phyloP scores from a whole-genome alignment of 2,797 vertebrate species.

The Rhodeus uyekii region DNA sequence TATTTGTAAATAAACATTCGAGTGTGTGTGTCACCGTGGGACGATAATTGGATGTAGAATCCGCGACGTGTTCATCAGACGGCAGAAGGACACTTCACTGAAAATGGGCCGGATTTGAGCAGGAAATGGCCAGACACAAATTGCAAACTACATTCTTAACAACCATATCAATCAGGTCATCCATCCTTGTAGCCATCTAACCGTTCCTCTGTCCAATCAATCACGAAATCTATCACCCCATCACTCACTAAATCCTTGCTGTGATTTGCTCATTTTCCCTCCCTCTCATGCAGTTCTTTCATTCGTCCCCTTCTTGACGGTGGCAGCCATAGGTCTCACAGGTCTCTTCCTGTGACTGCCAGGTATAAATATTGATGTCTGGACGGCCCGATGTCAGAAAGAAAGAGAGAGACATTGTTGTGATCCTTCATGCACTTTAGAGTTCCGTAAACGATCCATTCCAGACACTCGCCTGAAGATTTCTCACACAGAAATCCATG shows the following conservation, averaged over 20 bases:
- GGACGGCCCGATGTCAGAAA: conserved; percentile 24
- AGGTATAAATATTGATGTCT: conserved; percentile 54
- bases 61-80: neutral
- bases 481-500: conserved; percentile 15
- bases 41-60: conserved; percentile 35
- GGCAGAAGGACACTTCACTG: conserved; percentile 18
- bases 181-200: conserved; percentile 34
- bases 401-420: neutral
- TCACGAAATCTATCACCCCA: conserved; percentile 40
- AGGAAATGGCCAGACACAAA: conserved; percentile 33
- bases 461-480: conserved; percentile 10
- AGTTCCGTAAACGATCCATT: conserved; percentile 15
- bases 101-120: conserved; percentile 5
- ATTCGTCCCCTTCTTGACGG: conserved; percentile 1
- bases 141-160: conserved; percentile 43
- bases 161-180: conserved; percentile 31
- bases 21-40: neutral
- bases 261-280: conserved; percentile 40
- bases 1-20: neutral
- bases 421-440: conserved; percentile 33
- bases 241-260: conserved; percentile 44
- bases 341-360: conserved; percentile 39
- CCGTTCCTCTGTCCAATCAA: conserved; percentile 15
- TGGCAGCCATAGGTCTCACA: conserved; percentile 7
- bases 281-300: conserved; percentile 14